Evolutionary conservation across 2,113 vertebrate species (phyloP).

Genomic region (Pachypanchax playfairii): DNA sequence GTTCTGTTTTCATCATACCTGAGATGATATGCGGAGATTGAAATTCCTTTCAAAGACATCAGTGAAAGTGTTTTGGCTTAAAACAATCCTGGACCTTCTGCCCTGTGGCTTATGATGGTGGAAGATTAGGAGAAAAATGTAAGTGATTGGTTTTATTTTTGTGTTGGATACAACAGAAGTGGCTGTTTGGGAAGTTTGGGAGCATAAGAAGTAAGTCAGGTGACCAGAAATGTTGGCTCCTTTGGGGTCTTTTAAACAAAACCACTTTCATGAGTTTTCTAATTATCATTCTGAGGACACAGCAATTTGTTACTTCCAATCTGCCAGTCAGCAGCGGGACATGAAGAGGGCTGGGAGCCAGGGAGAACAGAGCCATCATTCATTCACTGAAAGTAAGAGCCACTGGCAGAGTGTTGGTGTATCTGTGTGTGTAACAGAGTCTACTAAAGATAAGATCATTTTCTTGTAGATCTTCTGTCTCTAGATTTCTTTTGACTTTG

Average conservation of each 20-base stretch:
- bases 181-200: slow-evolving; percentile 42
- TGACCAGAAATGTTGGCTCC: slow-evolving; percentile 83
- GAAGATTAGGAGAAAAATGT: slow-evolving; percentile 14
- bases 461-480: slow-evolving; percentile 43
- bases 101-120: slow-evolving; percentile 28
- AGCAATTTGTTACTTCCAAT: slow-evolving; percentile 99
- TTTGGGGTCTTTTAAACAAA: slow-evolving; percentile 90
- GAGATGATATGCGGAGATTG: slow-evolving; percentile 15
- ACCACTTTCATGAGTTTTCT: slow-evolving; percentile 93
- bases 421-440: slow-evolving; percentile 27
- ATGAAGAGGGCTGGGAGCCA: slow-evolving; percentile 88
- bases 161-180: neutral
- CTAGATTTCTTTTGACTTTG: slow-evolving; percentile 2
- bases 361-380: slow-evolving; percentile 68
- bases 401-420: slow-evolving; percentile 35
- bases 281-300: slow-evolving; percentile 99
- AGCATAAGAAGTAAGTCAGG: slow-evolving; percentile 83
- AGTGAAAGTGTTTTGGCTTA: slow-evolving; percentile 46
- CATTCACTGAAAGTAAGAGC: slow-evolving; percentile 60
- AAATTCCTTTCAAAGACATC: slow-evolving; percentile 40
- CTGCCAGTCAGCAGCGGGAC: slow-evolving; percentile 89
- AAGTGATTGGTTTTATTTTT: neutral
- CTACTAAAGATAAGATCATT: slow-evolving; percentile 37
- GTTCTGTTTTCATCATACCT: slow-evolving; percentile 58
- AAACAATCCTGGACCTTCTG: slow-evolving; percentile 61